Evolutionary conservation across 2,113 vertebrate species (phyloP).

Genomic region (Lagopus leucura): DNA sequence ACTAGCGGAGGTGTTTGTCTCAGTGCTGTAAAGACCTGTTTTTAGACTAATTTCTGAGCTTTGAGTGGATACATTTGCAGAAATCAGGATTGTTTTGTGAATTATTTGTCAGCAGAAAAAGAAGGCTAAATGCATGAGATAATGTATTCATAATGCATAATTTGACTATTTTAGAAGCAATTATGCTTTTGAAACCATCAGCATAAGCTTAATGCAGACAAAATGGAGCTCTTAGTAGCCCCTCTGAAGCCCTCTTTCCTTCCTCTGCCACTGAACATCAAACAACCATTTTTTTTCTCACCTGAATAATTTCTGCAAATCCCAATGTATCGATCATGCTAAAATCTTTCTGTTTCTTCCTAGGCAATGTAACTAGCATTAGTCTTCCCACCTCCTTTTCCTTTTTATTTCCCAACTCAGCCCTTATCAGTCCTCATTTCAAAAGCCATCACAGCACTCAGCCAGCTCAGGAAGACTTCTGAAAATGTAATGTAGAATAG

Average conservation of each 20-base stretch:
- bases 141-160: conserved; percentile 33
- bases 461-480: background rate
- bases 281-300: background rate
- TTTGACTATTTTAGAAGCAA: conserved; percentile 44
- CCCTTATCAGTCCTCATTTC: background rate
- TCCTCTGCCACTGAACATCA: background rate
- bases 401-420: background rate
- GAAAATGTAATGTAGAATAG: background rate
- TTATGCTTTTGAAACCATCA: conserved; percentile 36
- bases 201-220: conserved; percentile 8
- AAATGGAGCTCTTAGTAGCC: conserved; percentile 1
- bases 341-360: background rate
- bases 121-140: conserved; percentile 3
- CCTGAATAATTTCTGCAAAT: background rate
- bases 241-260: background rate
- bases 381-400: background rate
- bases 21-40: background rate
- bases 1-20: conserved; percentile 7
- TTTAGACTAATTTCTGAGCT: background rate
- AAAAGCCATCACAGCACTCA: background rate
- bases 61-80: background rate
- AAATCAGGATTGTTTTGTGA: conserved; percentile 32
- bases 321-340: background rate
- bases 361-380: background rate
- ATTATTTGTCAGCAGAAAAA: conserved; percentile 44